Evolutionary conservation across 2,797 vertebrate species (phyloP).

Genomic region (Aulostomus chinensis): DNA sequence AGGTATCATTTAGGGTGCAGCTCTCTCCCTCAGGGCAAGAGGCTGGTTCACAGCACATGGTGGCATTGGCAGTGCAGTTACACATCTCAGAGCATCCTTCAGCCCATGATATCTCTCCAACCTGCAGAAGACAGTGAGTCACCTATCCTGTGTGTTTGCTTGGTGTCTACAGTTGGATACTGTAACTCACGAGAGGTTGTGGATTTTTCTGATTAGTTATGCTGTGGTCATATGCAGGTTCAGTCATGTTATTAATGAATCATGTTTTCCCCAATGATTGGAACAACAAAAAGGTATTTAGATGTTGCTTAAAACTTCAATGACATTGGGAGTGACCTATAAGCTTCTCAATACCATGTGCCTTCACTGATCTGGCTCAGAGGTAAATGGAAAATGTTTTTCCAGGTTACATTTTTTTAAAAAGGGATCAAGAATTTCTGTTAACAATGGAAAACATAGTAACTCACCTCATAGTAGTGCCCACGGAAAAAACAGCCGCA

Average conservation of each 20-base stretch:
- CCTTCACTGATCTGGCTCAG: conserved; percentile 25
- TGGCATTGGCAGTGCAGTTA: conserved; percentile 38
- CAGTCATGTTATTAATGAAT: conserved; percentile 39
- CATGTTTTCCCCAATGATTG: conserved; percentile 32
- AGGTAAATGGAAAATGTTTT: not conserved
- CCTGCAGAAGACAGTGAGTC: conserved; percentile 55
- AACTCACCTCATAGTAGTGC: conserved; percentile 29
- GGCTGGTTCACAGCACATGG: conserved; percentile 34
- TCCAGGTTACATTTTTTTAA: not conserved
- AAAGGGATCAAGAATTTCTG: not conserved
- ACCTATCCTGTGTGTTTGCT: conserved; percentile 25
- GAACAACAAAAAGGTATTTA: conserved; percentile 13
- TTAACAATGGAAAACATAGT: not conserved
- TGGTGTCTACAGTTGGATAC: not conserved
- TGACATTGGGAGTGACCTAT: not conserved
- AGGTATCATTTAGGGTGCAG: conserved; percentile 62
- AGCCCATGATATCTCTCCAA: conserved; percentile 20
- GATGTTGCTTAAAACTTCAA: conserved; percentile 25
- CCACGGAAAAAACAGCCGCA: conserved; percentile 40
- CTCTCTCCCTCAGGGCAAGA: conserved; percentile 52
- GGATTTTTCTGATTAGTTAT: conserved; percentile 44
- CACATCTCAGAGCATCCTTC: conserved; percentile 55
- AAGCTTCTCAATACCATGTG: conserved; percentile 28
- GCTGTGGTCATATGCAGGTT: conserved; percentile 24
- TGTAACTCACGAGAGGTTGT: too few species aligned